Base-by-base conservation (phyloP, 2,113 vertebrate genomes). In the Emydura subglobosa region DNA sequence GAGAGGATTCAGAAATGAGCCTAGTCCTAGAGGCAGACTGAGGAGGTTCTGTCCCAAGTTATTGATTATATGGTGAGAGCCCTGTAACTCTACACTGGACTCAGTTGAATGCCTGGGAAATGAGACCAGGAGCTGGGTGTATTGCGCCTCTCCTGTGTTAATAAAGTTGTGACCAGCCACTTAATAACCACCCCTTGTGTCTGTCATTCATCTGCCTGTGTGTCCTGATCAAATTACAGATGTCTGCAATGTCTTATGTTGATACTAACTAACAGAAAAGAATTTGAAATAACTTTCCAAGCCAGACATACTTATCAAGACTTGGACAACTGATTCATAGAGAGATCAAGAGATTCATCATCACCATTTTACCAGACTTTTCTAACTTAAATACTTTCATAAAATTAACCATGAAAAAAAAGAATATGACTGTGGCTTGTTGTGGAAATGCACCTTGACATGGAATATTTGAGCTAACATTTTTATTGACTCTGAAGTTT, bases 1-100 rank as follows among this genome's bases (percentile, higher is more conserved):
- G 39, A 74, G 39, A 24, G 22, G 39, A 93, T 65, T 93, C 93
- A 93, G 93, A 95, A 94, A 51, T 47, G 50, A 95, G 90, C 11
- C 94, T 42, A 96, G 96, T 93, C 72, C 91, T 82, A 25, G 39
- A 22, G 9, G 21, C 13, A 39, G 39, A 39, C 21, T 39, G 14
- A 24, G 17, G 21, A 39, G 17, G 9, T 7, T 10, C 5, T 42
- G 21, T 19, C 39, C 39, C 19, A 74, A 42, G 39, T 11, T 74
- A 74, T 42, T 10, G 19, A 10, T 74, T 74, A 74, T 42, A 74
- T 22, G 22, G 68, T 74, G 39, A 39, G 39, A 74, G 39, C 17
- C 34, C 39, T 74, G 39, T 12, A 74, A 74, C 17, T 34, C 10
- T 10, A 42, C n/a, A 42, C 3, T 42, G n/a, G 31, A 65, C 31